These are phyloP conservation scores for Therioaphis trifolii DNA, from an alignment of 2,888 invertebrate genomes.

Conservation along the genomic window DNA sequence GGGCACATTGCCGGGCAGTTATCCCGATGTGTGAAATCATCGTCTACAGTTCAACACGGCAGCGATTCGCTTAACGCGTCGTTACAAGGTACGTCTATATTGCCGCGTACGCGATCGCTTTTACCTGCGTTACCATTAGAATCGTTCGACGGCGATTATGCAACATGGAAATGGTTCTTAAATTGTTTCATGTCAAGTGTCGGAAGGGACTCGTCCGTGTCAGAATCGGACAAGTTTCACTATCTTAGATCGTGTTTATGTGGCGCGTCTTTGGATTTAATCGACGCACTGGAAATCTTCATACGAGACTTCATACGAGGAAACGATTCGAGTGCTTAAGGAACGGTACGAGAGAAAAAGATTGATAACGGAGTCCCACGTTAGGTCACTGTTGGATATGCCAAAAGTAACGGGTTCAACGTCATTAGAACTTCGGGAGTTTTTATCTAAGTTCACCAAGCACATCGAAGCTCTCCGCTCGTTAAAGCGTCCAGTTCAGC, in stretches of 20 bases:
- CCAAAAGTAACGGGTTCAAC: not conserved
- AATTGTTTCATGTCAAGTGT: not conserved
- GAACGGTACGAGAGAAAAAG: not conserved
- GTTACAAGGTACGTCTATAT: no score
- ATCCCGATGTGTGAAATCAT: no score
- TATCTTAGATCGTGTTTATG: no score
- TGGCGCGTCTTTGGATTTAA: not conserved
- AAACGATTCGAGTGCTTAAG: not conserved
- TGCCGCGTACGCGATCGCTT: not conserved
- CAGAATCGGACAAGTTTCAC: not conserved
- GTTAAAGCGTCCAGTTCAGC: not conserved
- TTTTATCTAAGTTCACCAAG: not conserved
- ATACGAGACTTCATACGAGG: not conserved
- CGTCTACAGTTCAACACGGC: no score
- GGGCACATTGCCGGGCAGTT: no score
- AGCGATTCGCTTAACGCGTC: no score
- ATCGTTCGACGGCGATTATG: not conserved
- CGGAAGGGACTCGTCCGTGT: not conserved
- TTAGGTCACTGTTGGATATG: not conserved
- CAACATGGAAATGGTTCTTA: not conserved
- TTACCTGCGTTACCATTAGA: constrained; percentile 2
- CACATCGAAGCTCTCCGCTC: not conserved
- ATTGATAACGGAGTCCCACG: not conserved
- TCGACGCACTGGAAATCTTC: not conserved
- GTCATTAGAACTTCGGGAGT: not conserved